phyloP scores from a whole-genome alignment of 2,797 vertebrate species.

The Eleutherodactylus coqui region DNA sequence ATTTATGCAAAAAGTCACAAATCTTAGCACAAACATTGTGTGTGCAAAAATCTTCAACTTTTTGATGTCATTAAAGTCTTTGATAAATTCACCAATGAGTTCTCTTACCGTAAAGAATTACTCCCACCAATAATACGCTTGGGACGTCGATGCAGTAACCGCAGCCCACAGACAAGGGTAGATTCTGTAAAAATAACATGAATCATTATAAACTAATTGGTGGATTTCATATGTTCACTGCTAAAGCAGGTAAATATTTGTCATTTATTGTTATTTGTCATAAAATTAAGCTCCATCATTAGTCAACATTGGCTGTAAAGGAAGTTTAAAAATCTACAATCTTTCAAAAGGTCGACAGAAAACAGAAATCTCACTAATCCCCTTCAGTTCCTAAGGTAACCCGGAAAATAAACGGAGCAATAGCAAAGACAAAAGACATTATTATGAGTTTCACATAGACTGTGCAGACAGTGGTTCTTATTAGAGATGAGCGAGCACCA shows the following conservation, averaged over 20 bases:
- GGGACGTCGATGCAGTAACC: conserved; percentile 87
- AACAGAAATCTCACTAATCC: background rate
- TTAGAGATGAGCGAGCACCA: too few relatives aligned
- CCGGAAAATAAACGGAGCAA: too few relatives aligned
- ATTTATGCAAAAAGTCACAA: too few relatives aligned
- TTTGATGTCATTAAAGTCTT: background rate
- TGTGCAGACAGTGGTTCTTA: too few relatives aligned
- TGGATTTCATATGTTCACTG: background rate
- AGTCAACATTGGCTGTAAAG: background rate
- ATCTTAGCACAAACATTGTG: too few relatives aligned
- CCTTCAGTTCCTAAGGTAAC: too few relatives aligned
- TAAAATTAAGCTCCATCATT: background rate
- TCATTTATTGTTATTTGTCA: background rate
- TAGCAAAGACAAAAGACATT: too few relatives aligned
- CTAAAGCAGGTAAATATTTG: background rate
- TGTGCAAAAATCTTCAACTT: too few relatives aligned
- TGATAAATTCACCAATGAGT: background rate
- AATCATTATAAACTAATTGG: background rate
- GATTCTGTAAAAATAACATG: conserved; percentile 76
- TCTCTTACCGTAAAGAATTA: conserved; percentile 91
- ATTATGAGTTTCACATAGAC: too few relatives aligned
- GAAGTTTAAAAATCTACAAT: background rate
- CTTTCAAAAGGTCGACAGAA: background rate
- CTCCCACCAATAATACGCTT: conserved; percentile 96
- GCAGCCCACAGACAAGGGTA: conserved; percentile 85